A percentile compares a stretch with the other conserved stretches of the same genome.
Evolutionary conservation across 2,888 invertebrate species (phyloP).

Genomic region (Pteria penguin): DNA sequence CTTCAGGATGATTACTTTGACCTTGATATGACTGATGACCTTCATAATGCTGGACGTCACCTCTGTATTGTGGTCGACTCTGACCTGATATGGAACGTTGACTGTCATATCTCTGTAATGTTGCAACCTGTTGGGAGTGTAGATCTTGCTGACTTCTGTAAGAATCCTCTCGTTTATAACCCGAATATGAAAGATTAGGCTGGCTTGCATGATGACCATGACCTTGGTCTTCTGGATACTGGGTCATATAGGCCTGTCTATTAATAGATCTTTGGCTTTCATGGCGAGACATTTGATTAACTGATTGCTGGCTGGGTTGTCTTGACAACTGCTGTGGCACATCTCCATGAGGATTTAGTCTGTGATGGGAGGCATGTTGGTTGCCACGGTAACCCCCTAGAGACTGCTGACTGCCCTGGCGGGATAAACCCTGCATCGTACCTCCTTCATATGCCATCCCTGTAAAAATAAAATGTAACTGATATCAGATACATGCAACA

Average conservation of each 20-base stretch:
- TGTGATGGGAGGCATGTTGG: not conserved
- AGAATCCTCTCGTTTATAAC: not conserved
- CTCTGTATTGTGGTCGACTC: not conserved
- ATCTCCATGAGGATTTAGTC: slow-evolving; percentile 1
- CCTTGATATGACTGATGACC: slow-evolving; percentile 9
- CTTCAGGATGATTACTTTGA: slow-evolving; percentile 19
- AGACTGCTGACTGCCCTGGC: slow-evolving; percentile 34
- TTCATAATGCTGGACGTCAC: not conserved
- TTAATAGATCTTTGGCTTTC: slow-evolving; percentile 12
- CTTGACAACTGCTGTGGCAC: slow-evolving; percentile 4
- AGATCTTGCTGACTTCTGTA: slow-evolving; percentile 5
- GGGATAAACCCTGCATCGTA: slow-evolving; percentile 13
- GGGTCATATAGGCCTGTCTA: slow-evolving; percentile 5
- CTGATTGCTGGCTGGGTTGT: slow-evolving; percentile 25
- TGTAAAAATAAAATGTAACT: not conserved
- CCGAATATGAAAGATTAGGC: slow-evolving; percentile 7
- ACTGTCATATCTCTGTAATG: not conserved
- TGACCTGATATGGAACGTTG: not conserved
- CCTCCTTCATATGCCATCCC: slow-evolving; percentile 32
- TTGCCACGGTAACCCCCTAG: slow-evolving; percentile 6
- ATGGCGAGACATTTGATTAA: not conserved
- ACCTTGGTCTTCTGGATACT: too few species aligned
- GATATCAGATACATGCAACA: not conserved
- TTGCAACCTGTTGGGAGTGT: slow-evolving; percentile 1
- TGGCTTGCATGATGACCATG: slow-evolving; percentile 1